Base-by-base conservation (phyloP, 2,888 invertebrate species). In the Drosophila histrio region DNA sequence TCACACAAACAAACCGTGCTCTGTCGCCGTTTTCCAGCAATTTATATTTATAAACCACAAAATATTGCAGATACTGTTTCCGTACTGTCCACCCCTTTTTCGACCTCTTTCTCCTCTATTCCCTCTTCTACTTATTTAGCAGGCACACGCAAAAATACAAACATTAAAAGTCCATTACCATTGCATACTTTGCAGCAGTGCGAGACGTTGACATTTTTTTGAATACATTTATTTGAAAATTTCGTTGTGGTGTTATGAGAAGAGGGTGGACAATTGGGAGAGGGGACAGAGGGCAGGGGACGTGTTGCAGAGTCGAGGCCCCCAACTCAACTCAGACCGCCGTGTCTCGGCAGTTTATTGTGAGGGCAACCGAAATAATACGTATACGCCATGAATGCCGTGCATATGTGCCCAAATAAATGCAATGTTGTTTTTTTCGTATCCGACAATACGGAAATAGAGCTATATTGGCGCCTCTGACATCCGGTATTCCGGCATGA, bases 81-180 rank as follows among this genome's bases (percentile, higher is more conserved):
- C 47, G 36, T n/a, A n/a, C 19, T 28, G 36, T 17, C 24, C n/a
- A 19, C 41, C 36, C 26, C 34, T 9, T n/a, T 52, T 28, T 13
- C 3, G 13, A 36, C 11, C 0, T 8, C 24, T 15, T 0, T 1
- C 0, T 1, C 2, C 11, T n/a, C 19, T 13, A 5, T 7, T 26
- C 15, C 1, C 8, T 30, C 7, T 24, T 36, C 30, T 36, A 24
- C 21, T 11, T 46, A 38, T 49, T 46, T 36, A 43, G 36, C 30
- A 26, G 7, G 38, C 49, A 38, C 57, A 56, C 49, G 58, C 52
- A 74, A 71, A 68, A 70, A 69, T 64, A 64, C 70, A 69, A 84
- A 85, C 86, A 85, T 85, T 85, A 86, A 85, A 85, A 85, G 84
- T 76, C 85, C 85, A 85, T 85, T 86, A 85, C 79, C 73, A 66